phyloP scores from a whole-genome alignment of 2,888 invertebrate species.

The Nomada lathburiana region DNA sequence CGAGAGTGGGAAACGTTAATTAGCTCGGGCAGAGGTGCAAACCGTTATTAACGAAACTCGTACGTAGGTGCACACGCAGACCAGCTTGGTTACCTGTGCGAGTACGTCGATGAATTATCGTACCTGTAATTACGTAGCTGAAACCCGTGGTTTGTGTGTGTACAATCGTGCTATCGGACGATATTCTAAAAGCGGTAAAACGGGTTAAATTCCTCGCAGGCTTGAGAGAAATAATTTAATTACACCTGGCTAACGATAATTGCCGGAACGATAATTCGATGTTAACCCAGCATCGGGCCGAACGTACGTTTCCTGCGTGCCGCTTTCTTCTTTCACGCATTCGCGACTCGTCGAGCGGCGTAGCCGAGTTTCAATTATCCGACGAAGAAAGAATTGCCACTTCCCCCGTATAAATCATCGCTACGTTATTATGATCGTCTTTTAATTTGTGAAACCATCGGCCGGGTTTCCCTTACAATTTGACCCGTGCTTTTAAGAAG shows the following conservation, averaged over 20 bases:
- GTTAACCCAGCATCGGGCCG: constrained; percentile 35
- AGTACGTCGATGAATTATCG: constrained; percentile 64
- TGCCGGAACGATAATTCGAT: constrained; percentile 59
- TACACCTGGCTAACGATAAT: constrained; percentile 61
- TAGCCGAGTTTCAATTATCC: constrained; percentile 42
- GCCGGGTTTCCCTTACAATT: background rate
- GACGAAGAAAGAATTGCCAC: constrained; percentile 14
- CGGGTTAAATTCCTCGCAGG: constrained; percentile 58
- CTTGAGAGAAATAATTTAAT: constrained; percentile 69
- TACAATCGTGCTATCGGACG: constrained; percentile 42
- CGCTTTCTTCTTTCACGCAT: constrained; percentile 38
- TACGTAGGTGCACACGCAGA: constrained; percentile 19
- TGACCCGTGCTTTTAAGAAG: background rate
- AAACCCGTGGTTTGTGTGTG: constrained; percentile 56
- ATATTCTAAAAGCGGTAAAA: constrained; percentile 65
- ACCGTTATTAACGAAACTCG: constrained; percentile 66
- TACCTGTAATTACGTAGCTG: constrained; percentile 68
- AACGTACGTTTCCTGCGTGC: constrained; percentile 29
- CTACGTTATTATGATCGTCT: constrained; percentile 20
- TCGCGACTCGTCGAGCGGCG: constrained; percentile 3
- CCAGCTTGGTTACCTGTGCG: background rate
- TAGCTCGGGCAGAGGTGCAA: constrained; percentile 68
- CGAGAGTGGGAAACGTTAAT: constrained; percentile 68
- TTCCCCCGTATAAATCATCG: constrained; percentile 24
- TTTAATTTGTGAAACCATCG: constrained; percentile 10